Base-by-base conservation (phyloP, 2,797 vertebrate genomes). In the Labroides dimidiatus region DNA sequence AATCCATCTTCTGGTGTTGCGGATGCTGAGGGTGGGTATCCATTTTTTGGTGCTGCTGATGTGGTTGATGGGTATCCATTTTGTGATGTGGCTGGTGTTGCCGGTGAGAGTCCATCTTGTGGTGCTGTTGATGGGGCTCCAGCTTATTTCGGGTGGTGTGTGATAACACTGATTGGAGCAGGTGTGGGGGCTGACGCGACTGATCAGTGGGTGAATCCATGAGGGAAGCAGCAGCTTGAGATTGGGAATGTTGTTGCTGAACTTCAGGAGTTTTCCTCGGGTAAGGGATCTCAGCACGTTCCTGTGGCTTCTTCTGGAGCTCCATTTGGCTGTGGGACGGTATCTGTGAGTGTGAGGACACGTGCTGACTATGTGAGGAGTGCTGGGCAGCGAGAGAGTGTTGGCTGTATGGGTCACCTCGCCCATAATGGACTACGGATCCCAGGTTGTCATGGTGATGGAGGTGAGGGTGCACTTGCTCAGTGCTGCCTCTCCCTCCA, bases 151-250 rank as follows among this genome's bases (percentile, higher is more conserved):
- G 91, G 13, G 94, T 90, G 8, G 96, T 95, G 33, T 97, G 97
- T 15, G 96, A 96, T 19, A 97, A 93, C 62, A 97, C 97, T 0
- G 97, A 97, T 73, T 96, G 96, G 11, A 97, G 93, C 45, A 95
- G 89, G 80, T 56, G 87, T 30, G 96, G 71, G 0, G 93, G 84
- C 54, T 94, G 92, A 72, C 19, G 85, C 77, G 95, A 77, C 50
- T 93, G 93, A 24, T 97, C 96, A 0, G 96, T 93, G 0, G 96
- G 92, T 0, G 95, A 95, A 60, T 97, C 96, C 91, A 96, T 84
- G 30, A 96, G 84, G 24, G 95, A 93, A 14, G 89, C 77, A 0
- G 94, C 82, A 0, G 89, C 90, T 75, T 95, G 95, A 70, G 95
- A 93, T 77, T 96, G 92, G 30, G 91, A 81, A 68, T 93, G 94